Conservation (phyloP, 1,140 invertebrate species). For the Lepidotrigona ventralis region DNA sequence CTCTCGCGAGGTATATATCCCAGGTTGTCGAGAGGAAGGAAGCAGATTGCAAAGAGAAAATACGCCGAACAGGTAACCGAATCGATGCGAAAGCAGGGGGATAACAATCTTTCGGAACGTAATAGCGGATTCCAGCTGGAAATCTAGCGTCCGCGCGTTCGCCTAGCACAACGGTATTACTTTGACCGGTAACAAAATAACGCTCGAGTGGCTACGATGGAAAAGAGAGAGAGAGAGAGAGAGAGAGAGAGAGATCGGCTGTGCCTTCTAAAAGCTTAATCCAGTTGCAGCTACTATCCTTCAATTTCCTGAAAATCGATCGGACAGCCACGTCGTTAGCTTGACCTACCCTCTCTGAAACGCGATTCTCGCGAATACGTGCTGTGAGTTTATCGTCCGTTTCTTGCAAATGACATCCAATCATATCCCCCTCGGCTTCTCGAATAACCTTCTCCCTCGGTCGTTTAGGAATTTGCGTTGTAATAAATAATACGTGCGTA, state of each 20-base stretch:
- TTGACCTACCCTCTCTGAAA: slow-evolving; percentile 18
- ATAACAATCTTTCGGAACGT: background rate
- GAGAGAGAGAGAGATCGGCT: background rate
- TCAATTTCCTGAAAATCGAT: slow-evolving; percentile 31
- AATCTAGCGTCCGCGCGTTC: background rate
- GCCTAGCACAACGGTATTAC: background rate
- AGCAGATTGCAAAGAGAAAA: background rate
- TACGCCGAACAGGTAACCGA: background rate
- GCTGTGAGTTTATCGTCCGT: background rate
- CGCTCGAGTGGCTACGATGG: background rate
- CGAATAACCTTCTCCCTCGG: too few species aligned
- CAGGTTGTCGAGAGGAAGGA: background rate
- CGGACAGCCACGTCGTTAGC: background rate
- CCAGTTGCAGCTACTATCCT: slow-evolving; percentile 13
- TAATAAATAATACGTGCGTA: too few species aligned
- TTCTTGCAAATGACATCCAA: background rate
- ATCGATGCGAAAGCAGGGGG: background rate
- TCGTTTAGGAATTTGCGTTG: too few species aligned
- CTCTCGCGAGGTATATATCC: background rate
- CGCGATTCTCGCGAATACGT: slow-evolving; percentile 3
- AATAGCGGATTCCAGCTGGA: background rate
- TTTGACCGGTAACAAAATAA: background rate
- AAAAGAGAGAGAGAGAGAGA: background rate
- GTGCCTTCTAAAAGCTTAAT: slow-evolving; percentile 21
- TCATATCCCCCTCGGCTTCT: background rate